A percentile compares a stretch with the other conserved stretches of the same genome.
Conservation (phyloP, 2,797 vertebrate species). For the Pseudomugil tenellus region DNA sequence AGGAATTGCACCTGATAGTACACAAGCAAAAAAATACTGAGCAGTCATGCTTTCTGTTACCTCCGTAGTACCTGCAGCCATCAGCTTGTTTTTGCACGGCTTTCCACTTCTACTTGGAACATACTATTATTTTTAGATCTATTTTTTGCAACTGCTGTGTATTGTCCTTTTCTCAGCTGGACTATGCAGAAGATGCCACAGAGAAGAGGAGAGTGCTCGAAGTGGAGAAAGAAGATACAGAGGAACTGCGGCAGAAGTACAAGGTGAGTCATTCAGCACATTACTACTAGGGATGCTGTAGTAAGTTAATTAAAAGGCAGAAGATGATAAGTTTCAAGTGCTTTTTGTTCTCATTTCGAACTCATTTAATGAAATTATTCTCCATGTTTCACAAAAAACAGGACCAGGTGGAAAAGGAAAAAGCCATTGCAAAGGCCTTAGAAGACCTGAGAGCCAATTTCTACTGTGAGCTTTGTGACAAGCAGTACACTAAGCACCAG, state of each 20-base stretch:
- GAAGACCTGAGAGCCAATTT: slow-evolving; percentile 98
- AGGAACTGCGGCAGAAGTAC: slow-evolving; percentile 97
- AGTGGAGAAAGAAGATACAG: slow-evolving; percentile 98
- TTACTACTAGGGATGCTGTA: neutral
- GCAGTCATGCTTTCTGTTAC: neutral
- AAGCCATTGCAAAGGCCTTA: slow-evolving; percentile 96
- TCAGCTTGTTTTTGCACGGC: neutral
- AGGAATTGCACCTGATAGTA: neutral
- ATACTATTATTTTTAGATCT: slow-evolving; percentile 6
- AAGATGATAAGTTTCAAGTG: neutral
- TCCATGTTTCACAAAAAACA: slow-evolving; percentile 39
- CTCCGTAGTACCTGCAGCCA: neutral
- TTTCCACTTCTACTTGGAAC: neutral
- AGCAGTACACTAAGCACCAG: slow-evolving; percentile 98
- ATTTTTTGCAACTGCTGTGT: slow-evolving; percentile 13
- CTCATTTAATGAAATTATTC: neutral
- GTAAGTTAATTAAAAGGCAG: neutral
- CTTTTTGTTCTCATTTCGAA: neutral
- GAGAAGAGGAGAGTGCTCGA: slow-evolving; percentile 95
- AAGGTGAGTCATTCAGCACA: slow-evolving; percentile 82
- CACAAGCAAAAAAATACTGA: neutral
- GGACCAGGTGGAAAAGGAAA: slow-evolving; percentile 98
- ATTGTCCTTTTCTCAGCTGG: slow-evolving; percentile 82
- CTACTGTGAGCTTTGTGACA: slow-evolving; percentile 99
- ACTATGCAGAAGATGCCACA: slow-evolving; percentile 98